These are phyloP conservation scores for Melolontha melolontha DNA, from an alignment of 2,888 invertebrate species.

Conservation along the genomic window DNA sequence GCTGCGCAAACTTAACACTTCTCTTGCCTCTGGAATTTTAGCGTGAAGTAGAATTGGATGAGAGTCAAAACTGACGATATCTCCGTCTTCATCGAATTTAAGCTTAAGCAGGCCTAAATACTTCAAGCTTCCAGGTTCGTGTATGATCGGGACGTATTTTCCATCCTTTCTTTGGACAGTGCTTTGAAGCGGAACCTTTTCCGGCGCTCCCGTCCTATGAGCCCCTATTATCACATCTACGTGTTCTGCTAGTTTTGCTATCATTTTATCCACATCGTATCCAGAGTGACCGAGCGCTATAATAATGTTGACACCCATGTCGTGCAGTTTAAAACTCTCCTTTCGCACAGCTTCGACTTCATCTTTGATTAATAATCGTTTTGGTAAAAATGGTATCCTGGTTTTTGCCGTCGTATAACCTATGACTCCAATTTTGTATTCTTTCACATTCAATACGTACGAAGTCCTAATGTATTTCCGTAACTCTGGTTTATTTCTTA, in stretches of 20 bases:
- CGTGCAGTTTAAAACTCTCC: slow-evolving; percentile 57
- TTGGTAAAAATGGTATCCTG: background rate
- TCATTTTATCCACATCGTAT: slow-evolving; percentile 78
- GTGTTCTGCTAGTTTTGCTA: slow-evolving; percentile 80
- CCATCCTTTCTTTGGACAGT: slow-evolving; percentile 77
- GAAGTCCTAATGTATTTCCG: slow-evolving; percentile 22
- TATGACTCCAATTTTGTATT: slow-evolving; percentile 81
- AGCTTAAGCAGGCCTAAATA: slow-evolving; percentile 50
- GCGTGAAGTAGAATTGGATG: slow-evolving; percentile 81
- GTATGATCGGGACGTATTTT: slow-evolving; percentile 83
- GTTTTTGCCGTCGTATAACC: slow-evolving; percentile 74
- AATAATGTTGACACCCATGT: slow-evolving; percentile 80
- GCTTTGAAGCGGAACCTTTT: slow-evolving; percentile 70
- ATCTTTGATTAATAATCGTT: slow-evolving; percentile 2
- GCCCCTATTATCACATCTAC: slow-evolving; percentile 92
- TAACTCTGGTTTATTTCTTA: background rate
- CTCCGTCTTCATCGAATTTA: slow-evolving; percentile 78
- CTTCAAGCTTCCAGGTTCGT: slow-evolving; percentile 71
- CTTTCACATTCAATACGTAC: slow-evolving; percentile 54
- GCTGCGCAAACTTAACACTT: slow-evolving; percentile 70
- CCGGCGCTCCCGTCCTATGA: slow-evolving; percentile 90
- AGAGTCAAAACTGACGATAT: slow-evolving; percentile 75
- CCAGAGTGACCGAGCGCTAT: slow-evolving; percentile 93
- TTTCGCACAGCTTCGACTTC: slow-evolving; percentile 19
- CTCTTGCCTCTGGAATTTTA: slow-evolving; percentile 74